Evolutionary conservation across 92 coral and sea anemone species (phyloP).

Genomic region (Muricea muricata): DNA sequence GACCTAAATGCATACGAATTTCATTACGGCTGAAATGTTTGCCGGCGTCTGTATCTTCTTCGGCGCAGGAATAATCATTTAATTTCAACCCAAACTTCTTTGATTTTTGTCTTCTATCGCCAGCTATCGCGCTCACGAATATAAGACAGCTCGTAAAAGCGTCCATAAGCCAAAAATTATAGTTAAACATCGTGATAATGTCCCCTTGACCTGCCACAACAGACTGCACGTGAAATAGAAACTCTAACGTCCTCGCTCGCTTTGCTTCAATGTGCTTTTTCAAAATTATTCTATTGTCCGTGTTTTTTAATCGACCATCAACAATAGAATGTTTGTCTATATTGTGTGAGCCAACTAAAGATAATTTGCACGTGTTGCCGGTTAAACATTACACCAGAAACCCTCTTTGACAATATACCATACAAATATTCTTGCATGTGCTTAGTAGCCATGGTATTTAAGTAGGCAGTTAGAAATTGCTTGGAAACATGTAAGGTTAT

Average conservation of each 20-base stretch:
- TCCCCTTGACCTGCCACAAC: not conserved
- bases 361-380: not conserved
- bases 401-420: not conserved
- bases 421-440: not conserved
- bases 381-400: not conserved
- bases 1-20: slow-evolving; percentile 60
- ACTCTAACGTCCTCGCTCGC: not conserved
- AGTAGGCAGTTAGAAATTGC: not conserved
- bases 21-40: slow-evolving; percentile 19
- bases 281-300: not conserved
- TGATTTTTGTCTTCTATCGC: slow-evolving; percentile 70
- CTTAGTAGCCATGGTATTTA: not conserved
- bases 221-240: not conserved
- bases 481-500: not conserved
- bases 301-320: slow-evolving; percentile 27
- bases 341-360: not conserved
- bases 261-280: not conserved
- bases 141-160: slow-evolving; percentile 74
- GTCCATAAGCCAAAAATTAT: slow-evolving; percentile 98
- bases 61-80: not conserved
- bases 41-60: not conserved
- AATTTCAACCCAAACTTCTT: not conserved
- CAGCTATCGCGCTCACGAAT: slow-evolving; percentile 83
- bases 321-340: not conserved
- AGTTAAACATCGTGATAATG: slow-evolving; percentile 59